Evolutionary conservation across 2,113 vertebrate species (phyloP).

Genomic region (Heptranchias perlo): DNA sequence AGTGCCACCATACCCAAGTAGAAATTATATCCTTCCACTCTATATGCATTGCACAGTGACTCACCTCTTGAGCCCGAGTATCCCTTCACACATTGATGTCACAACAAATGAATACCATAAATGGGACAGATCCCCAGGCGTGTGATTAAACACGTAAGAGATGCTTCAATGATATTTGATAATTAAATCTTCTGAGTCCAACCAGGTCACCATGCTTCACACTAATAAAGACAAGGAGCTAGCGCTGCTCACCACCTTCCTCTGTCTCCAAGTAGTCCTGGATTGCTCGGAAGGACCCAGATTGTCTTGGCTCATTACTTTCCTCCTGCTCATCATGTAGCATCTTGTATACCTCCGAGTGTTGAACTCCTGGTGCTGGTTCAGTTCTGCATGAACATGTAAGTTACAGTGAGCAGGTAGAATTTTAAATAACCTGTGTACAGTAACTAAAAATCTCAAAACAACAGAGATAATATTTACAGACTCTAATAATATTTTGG

Average conservation of each 20-base stretch:
- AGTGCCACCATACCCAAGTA: not conserved
- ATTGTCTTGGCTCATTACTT: constrained; percentile 77
- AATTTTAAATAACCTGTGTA: not conserved
- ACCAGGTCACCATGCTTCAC: not conserved
- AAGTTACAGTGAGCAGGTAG: not conserved
- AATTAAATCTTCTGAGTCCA: not conserved
- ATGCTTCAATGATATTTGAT: not conserved
- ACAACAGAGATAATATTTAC: not conserved
- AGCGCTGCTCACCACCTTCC: constrained; percentile 66
- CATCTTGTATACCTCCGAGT: constrained; percentile 91
- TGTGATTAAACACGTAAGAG: not conserved
- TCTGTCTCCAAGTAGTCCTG: constrained; percentile 80
- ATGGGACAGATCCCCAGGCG: not conserved
- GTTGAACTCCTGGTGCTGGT: constrained; percentile 60
- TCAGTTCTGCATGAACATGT: constrained; percentile 63
- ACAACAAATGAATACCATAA: not conserved
- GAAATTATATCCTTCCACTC: not conserved
- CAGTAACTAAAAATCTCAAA: not conserved
- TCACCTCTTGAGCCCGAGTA: not conserved
- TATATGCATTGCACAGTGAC: not conserved
- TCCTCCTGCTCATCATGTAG: constrained; percentile 72
- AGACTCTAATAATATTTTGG: constrained; percentile 29
- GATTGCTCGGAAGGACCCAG: constrained; percentile 89
- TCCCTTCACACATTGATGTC: not conserved
- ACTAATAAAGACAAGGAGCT: not conserved